Conservation (phyloP, 2,113 vertebrate species). For the Cheilinus undulatus region DNA sequence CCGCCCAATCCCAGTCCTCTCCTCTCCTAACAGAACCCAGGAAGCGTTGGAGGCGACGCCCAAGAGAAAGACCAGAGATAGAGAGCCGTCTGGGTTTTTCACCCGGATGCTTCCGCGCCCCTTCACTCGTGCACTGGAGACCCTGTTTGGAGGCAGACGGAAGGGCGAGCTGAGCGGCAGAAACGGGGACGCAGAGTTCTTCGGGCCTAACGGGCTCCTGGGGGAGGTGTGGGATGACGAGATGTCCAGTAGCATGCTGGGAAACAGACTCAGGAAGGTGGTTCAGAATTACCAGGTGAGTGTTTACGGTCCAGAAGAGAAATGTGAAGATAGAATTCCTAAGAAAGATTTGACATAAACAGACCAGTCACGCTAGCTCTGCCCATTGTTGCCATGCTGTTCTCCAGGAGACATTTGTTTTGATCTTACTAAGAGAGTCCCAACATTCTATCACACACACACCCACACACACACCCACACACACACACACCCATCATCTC, state of each 20-base stretch:
- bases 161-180: slow-evolving; percentile 61
- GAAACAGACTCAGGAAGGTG: slow-evolving; percentile 80
- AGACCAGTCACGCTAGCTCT: too few relatives aligned
- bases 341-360: too few relatives aligned
- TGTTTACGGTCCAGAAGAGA: background rate
- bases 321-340: too few relatives aligned
- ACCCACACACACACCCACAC: too few relatives aligned
- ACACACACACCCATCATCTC: too few relatives aligned
- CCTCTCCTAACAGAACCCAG: slow-evolving; percentile 70
- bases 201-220: slow-evolving; percentile 68
- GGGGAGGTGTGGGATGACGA: slow-evolving; percentile 83
- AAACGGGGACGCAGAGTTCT: slow-evolving; percentile 71
- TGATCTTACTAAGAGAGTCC: too few relatives aligned
- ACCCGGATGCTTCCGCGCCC: slow-evolving; percentile 74
- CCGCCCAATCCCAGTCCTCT: slow-evolving; percentile 83
- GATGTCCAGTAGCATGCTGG: slow-evolving; percentile 84
- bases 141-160: slow-evolving; percentile 69
- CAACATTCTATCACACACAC: too few relatives aligned
- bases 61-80: slow-evolving; percentile 45
- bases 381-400: too few relatives aligned
- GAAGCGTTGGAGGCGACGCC: slow-evolving; percentile 14
- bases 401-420: too few relatives aligned
- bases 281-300: slow-evolving; percentile 85
- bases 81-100: slow-evolving; percentile 63
- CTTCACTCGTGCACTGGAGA: slow-evolving; percentile 72